phyloP scores from a whole-genome alignment of 2,888 invertebrate species.

The Drosophila maculinotata region DNA sequence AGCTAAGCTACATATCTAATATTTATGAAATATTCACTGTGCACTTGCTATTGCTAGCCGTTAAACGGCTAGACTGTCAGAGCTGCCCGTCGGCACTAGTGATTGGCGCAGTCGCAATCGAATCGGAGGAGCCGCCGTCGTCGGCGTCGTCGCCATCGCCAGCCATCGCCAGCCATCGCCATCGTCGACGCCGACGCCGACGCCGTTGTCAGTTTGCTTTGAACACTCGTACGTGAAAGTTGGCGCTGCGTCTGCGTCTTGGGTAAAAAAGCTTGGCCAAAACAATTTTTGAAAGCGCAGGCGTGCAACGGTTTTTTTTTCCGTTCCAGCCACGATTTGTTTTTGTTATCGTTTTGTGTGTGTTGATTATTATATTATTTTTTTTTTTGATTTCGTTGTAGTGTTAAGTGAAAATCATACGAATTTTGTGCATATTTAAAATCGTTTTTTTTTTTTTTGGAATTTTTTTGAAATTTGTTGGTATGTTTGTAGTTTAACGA shows the following conservation, averaged over 20 bases:
- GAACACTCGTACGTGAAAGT: slow-evolving; percentile 71
- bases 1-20: not conserved
- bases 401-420: slow-evolving; percentile 45
- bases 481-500: slow-evolving; percentile 20
- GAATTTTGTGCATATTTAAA: slow-evolving; percentile 50
- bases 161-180: slow-evolving; percentile 8
- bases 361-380: slow-evolving; percentile 6
- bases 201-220: slow-evolving; percentile 64
- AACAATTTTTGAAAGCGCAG: slow-evolving; percentile 70
- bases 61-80: slow-evolving; percentile 47
- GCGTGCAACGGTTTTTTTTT: slow-evolving; percentile 70
- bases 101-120: slow-evolving; percentile 62
- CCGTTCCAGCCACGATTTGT: slow-evolving; percentile 37
- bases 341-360: slow-evolving; percentile 40
- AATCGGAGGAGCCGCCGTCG: slow-evolving; percentile 40
- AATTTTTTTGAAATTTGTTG: slow-evolving; percentile 1
- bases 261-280: slow-evolving; percentile 30
- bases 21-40: not conserved
- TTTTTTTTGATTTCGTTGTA: slow-evolving; percentile 24
- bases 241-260: slow-evolving; percentile 46
- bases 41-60: slow-evolving; percentile 8
- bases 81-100: slow-evolving; percentile 29
- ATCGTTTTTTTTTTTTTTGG: slow-evolving; percentile 10
- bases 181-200: slow-evolving; percentile 21
- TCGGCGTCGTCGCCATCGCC: slow-evolving; percentile 10